These are phyloP conservation scores for Agapostemon virescens DNA, from an alignment of 2,888 invertebrate species.

Conservation along the genomic window DNA sequence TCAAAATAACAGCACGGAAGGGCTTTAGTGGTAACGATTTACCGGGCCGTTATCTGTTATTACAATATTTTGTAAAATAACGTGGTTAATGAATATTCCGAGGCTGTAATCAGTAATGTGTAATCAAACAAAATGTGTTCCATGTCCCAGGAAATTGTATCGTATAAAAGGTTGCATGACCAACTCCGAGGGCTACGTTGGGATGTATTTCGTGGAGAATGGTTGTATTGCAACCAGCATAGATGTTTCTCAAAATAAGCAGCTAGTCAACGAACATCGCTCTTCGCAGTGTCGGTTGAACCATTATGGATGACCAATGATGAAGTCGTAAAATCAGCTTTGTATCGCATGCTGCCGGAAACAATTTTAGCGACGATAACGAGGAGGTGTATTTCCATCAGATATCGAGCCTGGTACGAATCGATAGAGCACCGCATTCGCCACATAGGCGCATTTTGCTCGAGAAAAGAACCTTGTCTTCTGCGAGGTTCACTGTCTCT, in stretches of 20 bases:
- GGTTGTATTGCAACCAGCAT: neutral
- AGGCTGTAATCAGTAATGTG: neutral
- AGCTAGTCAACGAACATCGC: neutral
- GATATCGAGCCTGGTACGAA: conserved; percentile 7
- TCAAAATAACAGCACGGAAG: neutral
- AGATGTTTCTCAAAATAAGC: neutral
- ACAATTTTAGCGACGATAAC: neutral
- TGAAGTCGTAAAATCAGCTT: neutral
- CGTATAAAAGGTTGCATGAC: neutral
- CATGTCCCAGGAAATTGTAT: neutral
- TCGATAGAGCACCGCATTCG: conserved; percentile 10
- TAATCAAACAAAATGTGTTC: neutral
- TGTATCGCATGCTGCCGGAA: neutral
- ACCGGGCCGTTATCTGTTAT: neutral
- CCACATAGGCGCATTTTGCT: neutral
- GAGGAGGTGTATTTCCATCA: neutral
- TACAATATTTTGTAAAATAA: neutral
- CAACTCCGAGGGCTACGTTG: neutral
- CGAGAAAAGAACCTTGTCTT: neutral
- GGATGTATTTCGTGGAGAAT: neutral
- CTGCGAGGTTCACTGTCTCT: conserved; percentile 23
- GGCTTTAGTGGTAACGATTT: neutral
- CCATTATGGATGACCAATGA: neutral
- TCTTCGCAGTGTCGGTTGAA: neutral
- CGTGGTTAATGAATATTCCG: neutral